Conservation (phyloP, 1,140 invertebrate genomes). For the Macrotrachela quadricornifera region DNA sequence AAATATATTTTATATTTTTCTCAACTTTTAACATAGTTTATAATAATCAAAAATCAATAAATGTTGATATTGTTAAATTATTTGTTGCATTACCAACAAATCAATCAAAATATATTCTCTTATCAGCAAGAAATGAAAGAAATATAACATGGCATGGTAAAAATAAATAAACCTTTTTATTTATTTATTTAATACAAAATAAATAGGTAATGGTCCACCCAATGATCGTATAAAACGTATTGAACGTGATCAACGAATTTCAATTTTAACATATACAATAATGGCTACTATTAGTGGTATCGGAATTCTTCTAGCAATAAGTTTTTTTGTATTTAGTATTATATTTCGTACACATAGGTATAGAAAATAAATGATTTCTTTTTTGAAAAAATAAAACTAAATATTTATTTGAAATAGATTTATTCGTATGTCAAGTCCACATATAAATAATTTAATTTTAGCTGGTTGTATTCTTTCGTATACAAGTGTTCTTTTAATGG, state of each 20-base stretch:
- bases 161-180: no score
- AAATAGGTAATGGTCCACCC: no score
- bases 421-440: slow-evolving; percentile 97
- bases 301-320: slow-evolving; percentile 68
- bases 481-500: slow-evolving; percentile 80
- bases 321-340: slow-evolving; percentile 87
- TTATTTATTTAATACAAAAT: no score
- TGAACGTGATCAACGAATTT: slow-evolving; percentile 29
- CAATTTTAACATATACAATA: slow-evolving; percentile 56
- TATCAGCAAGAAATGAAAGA: no score
- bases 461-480: slow-evolving; percentile 91
- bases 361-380: neutral
- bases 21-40: neutral
- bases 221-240: slow-evolving; percentile 57
- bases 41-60: no score
- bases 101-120: no score
- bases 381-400: no score
- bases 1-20: neutral
- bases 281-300: slow-evolving; percentile 57
- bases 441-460: slow-evolving; percentile 95
- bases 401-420: slow-evolving; percentile 42
- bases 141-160: no score
- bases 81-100: no score
- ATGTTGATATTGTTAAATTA: no score
- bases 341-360: slow-evolving; percentile 82